These are phyloP conservation scores for Venustaconcha ellipsiformis DNA, from an alignment of 1,140 invertebrate species.

Conservation along the genomic window DNA sequence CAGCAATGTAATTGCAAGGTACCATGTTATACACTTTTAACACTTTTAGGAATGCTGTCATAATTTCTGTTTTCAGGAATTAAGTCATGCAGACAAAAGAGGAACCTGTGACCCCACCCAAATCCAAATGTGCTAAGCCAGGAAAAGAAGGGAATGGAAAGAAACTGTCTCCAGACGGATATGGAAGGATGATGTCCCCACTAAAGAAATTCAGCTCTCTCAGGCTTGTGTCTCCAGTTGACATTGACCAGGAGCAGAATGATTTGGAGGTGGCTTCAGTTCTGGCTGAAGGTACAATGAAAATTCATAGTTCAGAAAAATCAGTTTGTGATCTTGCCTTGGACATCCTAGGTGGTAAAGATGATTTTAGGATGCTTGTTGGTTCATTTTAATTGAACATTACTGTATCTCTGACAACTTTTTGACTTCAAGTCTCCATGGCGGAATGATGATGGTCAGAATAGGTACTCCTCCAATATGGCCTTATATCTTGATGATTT, in stretches of 20 bases:
- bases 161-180: constrained; percentile 17
- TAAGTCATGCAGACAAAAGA: too few relatives aligned
- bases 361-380: background rate
- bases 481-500: too few relatives aligned
- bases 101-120: too few relatives aligned
- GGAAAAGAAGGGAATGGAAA: background rate
- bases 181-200: constrained; percentile 25
- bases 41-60: too few relatives aligned
- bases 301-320: background rate
- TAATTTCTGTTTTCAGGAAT: too few relatives aligned
- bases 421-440: background rate
- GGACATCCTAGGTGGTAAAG: background rate
- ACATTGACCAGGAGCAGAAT: constrained; percentile 56
- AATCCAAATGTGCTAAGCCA: too few relatives aligned
- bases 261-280: constrained; percentile 54
- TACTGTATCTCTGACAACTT: background rate
- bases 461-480: too few relatives aligned
- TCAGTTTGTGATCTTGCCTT: background rate
- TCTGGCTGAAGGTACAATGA: constrained; percentile 39
- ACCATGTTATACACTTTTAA: too few relatives aligned
- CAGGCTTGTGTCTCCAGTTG: constrained; percentile 48
- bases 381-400: constrained; percentile 7
- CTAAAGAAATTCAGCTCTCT: constrained; percentile 37
- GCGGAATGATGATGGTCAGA: too few relatives aligned
- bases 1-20: too few relatives aligned